phyloP scores from a whole-genome alignment of 2,888 invertebrate genomes.

The Pseudococcus longispinus region DNA sequence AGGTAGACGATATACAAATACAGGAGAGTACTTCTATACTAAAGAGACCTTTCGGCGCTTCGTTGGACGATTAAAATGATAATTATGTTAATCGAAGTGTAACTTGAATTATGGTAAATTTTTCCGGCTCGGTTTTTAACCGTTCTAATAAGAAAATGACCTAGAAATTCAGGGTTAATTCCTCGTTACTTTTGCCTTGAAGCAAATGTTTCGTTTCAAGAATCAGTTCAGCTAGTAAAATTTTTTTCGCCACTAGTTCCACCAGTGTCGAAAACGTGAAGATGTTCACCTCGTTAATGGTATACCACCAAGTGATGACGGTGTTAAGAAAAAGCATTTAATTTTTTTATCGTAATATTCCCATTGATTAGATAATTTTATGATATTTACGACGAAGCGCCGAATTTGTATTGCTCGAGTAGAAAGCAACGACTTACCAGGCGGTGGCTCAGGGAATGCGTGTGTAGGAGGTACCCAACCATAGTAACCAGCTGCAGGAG shows the following conservation, averaged over 20 bases:
- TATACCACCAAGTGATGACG: not conserved
- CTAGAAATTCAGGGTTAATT: slow-evolving; percentile 13
- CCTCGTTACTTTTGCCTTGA: not conserved
- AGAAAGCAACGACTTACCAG: slow-evolving; percentile 61
- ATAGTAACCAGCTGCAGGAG: slow-evolving; percentile 85
- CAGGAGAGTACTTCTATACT: not conserved
- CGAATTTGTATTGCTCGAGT: not conserved
- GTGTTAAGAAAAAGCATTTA: not conserved
- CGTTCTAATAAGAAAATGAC: not conserved
- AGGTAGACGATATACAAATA: not conserved
- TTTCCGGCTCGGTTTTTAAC: not conserved
- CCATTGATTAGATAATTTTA: not conserved
- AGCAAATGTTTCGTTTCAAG: not conserved
- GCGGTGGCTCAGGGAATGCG: slow-evolving; percentile 68
- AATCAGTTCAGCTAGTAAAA: not conserved
- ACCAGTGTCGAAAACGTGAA: not conserved
- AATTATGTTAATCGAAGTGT: not conserved
- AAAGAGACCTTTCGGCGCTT: not conserved
- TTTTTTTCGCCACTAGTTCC: not conserved
- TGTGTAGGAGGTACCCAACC: slow-evolving; percentile 90
- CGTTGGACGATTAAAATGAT: not conserved
- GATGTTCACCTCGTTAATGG: slow-evolving; percentile 10
- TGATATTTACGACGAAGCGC: not conserved
- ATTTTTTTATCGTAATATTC: not conserved
- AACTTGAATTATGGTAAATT: not conserved